These are phyloP conservation scores for Cephalopholis sonnerati DNA, from an alignment of 2,113 vertebrate species.

Conservation along the genomic window DNA sequence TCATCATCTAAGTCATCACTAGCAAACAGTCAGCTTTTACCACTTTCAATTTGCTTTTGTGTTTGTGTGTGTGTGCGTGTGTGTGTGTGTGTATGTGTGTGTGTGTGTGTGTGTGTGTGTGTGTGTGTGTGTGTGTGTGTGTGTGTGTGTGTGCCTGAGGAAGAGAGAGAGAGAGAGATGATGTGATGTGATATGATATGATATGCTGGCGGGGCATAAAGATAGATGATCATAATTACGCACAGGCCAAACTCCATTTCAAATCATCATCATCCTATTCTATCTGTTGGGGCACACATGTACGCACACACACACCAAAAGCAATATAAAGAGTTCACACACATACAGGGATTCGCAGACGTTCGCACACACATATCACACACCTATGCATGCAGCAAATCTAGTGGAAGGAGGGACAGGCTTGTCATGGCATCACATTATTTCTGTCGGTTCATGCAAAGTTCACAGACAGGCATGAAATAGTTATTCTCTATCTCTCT, in stretches of 20 bases:
- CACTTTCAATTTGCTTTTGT: slow-evolving; percentile 98
- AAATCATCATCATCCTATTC: slow-evolving; percentile 90
- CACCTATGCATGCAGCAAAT: slow-evolving; percentile 91
- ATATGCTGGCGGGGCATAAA: slow-evolving; percentile 99
- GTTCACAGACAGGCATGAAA: slow-evolving; percentile 98
- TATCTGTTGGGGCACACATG: slow-evolving; percentile 67
- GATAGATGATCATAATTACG: slow-evolving; percentile 99
- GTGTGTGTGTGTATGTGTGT: slow-evolving; percentile 25
- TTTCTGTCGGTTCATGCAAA: slow-evolving; percentile 99
- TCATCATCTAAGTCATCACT: slow-evolving; percentile 91
- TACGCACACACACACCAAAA: slow-evolving; percentile 50
- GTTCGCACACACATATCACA: slow-evolving; percentile 62
- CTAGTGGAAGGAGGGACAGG: slow-evolving; percentile 98
- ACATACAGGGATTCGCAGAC: slow-evolving; percentile 67
- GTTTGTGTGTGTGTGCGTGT: slow-evolving; percentile 45
- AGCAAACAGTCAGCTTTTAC: slow-evolving; percentile 98
- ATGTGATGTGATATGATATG: slow-evolving; percentile 82
- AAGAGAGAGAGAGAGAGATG: slow-evolving; percentile 47
- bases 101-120: slow-evolving; percentile 24
- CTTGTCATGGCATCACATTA: slow-evolving; percentile 99
- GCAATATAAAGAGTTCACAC: slow-evolving; percentile 66
- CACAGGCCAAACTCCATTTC: slow-evolving; percentile 99
- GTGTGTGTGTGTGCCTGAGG: slow-evolving; percentile 24
- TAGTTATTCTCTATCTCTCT: slow-evolving; percentile 80
- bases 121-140: too few species aligned